Evolutionary conservation across 2,797 vertebrate species (phyloP), one percentile per base, ranked within the genome.

Genomic region (Amphiprion clarkii): DNA sequence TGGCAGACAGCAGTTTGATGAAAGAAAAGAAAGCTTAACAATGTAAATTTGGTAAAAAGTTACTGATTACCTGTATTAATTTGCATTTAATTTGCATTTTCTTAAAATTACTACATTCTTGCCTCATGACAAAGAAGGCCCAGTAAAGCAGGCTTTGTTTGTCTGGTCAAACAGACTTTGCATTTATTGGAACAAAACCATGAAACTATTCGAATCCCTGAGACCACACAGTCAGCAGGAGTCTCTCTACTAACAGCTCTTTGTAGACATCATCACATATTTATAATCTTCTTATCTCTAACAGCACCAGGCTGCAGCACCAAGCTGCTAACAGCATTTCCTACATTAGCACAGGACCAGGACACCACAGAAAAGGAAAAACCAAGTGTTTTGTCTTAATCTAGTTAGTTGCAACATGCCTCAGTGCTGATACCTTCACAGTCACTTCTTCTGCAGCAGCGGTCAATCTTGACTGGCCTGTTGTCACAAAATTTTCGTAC

Each of bases 281-380:
- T 67, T 67, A 79, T 54, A n/a, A 58, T 54, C 13, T 13, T 61
- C 65, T 82, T 61, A 77, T 87, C 70, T 66, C 39, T 40, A 61
- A 51, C 57, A 63, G 62, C 58, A 72, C 61, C 58, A 21, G 48
- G 72, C 69, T 77, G 54, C 59, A 66, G 59, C 14, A 42, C 12
- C 8, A 65, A 40, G 17, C 62, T 7, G 2, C 56, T 56, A 52
- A 71, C 67, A 71, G 13, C 8, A 14, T 49, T 21, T 76, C 62
- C 59, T 52, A 65, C 58, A 66, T n/a, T 16, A 44, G 70, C 70
- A 69, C 33, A 53, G 59, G 60, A 68, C 11, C 54, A 44, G 13
- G 27, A 71, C 25, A 25, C 56, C 8, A 57, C 39, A 65, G 17
- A 65, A 44, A 44, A 44, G 4, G 40, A 2, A 16, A 25, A 27